These are phyloP conservation scores for Melanostoma mellinum DNA, from an alignment of 2,888 invertebrate genomes.

Conservation along the genomic window DNA sequence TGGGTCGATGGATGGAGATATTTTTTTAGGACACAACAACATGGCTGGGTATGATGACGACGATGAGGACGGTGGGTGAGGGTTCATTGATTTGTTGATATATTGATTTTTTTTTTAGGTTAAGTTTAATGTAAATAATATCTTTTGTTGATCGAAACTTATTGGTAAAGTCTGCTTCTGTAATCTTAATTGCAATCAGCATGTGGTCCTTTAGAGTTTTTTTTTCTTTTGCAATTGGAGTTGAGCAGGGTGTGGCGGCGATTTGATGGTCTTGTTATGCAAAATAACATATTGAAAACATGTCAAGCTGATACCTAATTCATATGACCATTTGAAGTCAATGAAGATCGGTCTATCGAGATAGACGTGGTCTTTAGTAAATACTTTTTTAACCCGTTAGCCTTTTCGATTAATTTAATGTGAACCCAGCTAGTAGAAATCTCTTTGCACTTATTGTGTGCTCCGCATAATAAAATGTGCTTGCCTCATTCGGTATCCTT, in stretches of 20 bases:
- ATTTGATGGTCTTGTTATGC: too few species aligned
- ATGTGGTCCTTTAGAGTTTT: slow-evolving; percentile 2
- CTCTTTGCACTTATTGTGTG: too few species aligned
- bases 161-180: slow-evolving; percentile 8
- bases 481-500: too few species aligned
- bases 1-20: not conserved
- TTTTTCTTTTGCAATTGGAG: not conserved
- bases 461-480: too few species aligned
- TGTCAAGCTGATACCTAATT: too few species aligned
- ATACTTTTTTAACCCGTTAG: too few species aligned
- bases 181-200: slow-evolving; percentile 31
- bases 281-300: too few species aligned
- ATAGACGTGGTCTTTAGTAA: too few species aligned
- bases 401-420: too few species aligned
- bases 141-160: slow-evolving; percentile 31
- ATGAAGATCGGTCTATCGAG: too few species aligned
- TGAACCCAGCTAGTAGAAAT: too few species aligned
- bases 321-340: too few species aligned
- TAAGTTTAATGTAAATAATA: slow-evolving; percentile 41
- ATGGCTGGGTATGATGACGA: not conserved
- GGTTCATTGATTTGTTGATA: slow-evolving; percentile 56
- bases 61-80: slow-evolving; percentile 14
- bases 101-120: slow-evolving; percentile 19
- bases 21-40: slow-evolving; percentile 43
- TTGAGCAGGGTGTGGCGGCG: not conserved